Conservation (phyloP, 2,888 invertebrate genomes). For the Sesia bembeciformis region DNA sequence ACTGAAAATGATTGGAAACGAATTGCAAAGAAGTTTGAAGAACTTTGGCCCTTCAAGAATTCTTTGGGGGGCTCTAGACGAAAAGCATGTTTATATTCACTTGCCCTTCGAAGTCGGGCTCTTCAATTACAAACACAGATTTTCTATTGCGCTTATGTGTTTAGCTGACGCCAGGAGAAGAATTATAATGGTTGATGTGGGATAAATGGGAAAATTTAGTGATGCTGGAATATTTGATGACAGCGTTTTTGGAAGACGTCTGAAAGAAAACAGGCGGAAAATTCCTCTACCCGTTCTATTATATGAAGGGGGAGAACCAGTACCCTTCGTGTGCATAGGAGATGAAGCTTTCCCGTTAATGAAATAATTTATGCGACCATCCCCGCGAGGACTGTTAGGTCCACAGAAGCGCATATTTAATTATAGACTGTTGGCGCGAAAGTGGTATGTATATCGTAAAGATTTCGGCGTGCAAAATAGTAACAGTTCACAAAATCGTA, state of each 20-base stretch:
- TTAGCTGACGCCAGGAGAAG: constrained; percentile 9
- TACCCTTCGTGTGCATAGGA: constrained; percentile 8
- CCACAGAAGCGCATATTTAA: constrained; percentile 2
- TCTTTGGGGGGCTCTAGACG: constrained; percentile 9
- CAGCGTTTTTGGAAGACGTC: constrained; percentile 6
- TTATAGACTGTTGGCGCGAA: constrained; percentile 4
- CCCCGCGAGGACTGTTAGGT: constrained; percentile 4
- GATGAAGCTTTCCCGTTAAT: constrained; percentile 10
- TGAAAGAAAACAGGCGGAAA: neutral
- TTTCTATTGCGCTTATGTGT: constrained; percentile 7
- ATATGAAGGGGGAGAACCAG: constrained; percentile 2
- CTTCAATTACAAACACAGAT: constrained; percentile 10
- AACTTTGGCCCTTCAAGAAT: constrained; percentile 13
- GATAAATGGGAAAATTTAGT: constrained; percentile 10
- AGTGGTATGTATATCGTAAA: constrained; percentile 3
- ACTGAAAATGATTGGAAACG: constrained; percentile 10
- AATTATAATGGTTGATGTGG: constrained; percentile 10
- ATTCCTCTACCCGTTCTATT: neutral
- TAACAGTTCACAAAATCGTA: constrained; percentile 6
- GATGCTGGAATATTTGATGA: constrained; percentile 12
- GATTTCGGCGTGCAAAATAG: constrained; percentile 6
- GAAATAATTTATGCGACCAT: constrained; percentile 7
- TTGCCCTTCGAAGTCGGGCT: constrained; percentile 7
- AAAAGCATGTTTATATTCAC: constrained; percentile 6
- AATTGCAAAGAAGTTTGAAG: constrained; percentile 14